phyloP scores from a whole-genome alignment of 2,797 vertebrate genomes.

The Urosaurus nigricauda region DNA sequence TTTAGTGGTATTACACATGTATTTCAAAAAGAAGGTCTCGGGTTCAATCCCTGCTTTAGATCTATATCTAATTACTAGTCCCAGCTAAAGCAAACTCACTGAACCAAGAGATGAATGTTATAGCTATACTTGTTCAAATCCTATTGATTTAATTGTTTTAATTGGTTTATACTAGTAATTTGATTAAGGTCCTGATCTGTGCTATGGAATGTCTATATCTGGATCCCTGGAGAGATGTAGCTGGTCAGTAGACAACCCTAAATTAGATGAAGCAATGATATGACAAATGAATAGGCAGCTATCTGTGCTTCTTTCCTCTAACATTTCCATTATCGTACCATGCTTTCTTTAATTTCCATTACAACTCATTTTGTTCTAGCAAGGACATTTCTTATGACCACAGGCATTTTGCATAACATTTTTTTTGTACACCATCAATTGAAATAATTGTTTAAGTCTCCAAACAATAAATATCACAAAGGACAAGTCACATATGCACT shows the following conservation, averaged over 20 bases:
- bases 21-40: background rate
- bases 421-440: background rate
- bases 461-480: background rate
- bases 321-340: background rate
- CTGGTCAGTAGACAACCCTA: background rate
- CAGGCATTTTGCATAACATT: background rate
- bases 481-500: background rate
- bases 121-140: too few relatives aligned
- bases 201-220: background rate
- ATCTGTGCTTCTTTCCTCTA: background rate
- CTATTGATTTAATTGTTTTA: too few relatives aligned
- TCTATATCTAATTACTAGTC: too few relatives aligned
- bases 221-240: background rate
- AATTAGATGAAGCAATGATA: background rate
- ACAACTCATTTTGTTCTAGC: too few relatives aligned
- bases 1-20: background rate
- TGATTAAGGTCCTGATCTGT: too few relatives aligned
- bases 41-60: background rate
- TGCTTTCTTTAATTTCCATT: background rate
- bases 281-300: too few relatives aligned
- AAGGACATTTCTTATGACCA: background rate
- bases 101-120: too few relatives aligned
- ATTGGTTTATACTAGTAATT: too few relatives aligned
- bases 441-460: background rate
- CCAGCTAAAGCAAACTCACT: too few relatives aligned